phyloP scores from a whole-genome alignment of 2,797 vertebrate species.

The Pantherophis alleghaniensis region DNA sequence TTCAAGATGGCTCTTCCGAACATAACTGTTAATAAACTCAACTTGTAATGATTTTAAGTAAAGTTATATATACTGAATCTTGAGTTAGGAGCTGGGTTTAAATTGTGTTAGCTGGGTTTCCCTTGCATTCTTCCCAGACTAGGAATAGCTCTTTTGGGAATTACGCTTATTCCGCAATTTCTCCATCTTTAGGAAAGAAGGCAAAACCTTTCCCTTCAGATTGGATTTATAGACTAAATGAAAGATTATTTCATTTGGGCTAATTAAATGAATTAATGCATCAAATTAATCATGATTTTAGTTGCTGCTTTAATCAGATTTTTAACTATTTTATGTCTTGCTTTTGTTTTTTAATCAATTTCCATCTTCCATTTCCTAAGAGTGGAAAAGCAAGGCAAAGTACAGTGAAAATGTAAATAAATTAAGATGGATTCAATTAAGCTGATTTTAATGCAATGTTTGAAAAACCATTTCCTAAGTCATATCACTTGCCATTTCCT shows the following conservation, averaged over 20 bases:
- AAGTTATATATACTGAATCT: not conserved
- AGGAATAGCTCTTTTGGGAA: not conserved
- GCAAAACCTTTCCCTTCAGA: not conserved
- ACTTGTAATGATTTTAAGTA: not conserved
- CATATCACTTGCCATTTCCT: not conserved
- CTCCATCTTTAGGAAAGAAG: not conserved
- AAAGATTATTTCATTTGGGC: not conserved
- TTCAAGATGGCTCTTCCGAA: not conserved
- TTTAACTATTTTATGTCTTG: not conserved
- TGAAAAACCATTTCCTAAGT: not conserved
- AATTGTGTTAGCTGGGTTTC: not conserved
- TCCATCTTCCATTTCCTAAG: not conserved
- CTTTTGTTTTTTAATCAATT: not conserved
- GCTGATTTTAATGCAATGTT: not conserved
- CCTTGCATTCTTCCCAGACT: not conserved
- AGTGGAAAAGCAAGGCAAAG: not conserved
- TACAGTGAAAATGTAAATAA: not conserved
- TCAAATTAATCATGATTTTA: not conserved
- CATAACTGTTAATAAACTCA: not conserved
- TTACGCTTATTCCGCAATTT: not conserved
- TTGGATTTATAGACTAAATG: not conserved
- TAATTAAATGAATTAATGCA: not conserved
- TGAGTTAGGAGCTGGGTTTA: not conserved
- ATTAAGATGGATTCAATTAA: not conserved
- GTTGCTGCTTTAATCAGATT: not conserved